These are phyloP conservation scores for Glaucomys volans DNA, from an alignment of 2,113 vertebrate species.

Conservation along the genomic window DNA sequence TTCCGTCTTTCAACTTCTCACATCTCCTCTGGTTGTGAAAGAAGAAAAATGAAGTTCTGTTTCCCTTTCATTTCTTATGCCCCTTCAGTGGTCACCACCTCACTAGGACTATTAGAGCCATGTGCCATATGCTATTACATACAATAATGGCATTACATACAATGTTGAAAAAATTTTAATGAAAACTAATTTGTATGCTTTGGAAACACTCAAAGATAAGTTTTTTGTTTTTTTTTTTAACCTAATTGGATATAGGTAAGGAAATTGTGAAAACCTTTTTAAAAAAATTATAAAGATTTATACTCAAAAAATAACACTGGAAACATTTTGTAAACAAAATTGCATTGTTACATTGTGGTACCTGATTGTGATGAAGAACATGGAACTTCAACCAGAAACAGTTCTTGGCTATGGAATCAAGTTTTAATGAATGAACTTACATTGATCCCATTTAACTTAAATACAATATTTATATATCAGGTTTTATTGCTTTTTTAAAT, in stretches of 20 bases:
- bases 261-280: not conserved
- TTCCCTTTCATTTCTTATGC: not conserved
- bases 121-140: not conserved
- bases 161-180: constrained; percentile 20
- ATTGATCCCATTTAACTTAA: constrained; percentile 21
- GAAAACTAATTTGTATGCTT: constrained; percentile 47
- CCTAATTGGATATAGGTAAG: constrained; percentile 20
- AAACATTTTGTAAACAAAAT: not conserved
- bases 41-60: not conserved
- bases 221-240: not conserved
- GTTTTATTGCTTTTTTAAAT: constrained; percentile 37
- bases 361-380: not conserved
- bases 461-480: constrained; percentile 19
- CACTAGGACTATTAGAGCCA: not conserved
- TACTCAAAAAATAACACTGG: not conserved
- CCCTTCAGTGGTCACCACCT: not conserved
- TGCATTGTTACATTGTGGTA: not conserved
- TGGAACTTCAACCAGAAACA: not conserved
- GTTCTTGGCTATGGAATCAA: not conserved
- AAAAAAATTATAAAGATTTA: not conserved
- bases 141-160: not conserved
- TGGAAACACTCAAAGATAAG: constrained; percentile 55
- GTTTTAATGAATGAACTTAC: constrained; percentile 15
- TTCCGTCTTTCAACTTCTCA: not conserved
- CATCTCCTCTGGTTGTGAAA: not conserved